A percentile compares a stretch with the other conserved stretches of the same genome.
These are phyloP conservation scores for Actias luna DNA, from an alignment of 2,888 invertebrate species.

Conservation along the genomic window DNA sequence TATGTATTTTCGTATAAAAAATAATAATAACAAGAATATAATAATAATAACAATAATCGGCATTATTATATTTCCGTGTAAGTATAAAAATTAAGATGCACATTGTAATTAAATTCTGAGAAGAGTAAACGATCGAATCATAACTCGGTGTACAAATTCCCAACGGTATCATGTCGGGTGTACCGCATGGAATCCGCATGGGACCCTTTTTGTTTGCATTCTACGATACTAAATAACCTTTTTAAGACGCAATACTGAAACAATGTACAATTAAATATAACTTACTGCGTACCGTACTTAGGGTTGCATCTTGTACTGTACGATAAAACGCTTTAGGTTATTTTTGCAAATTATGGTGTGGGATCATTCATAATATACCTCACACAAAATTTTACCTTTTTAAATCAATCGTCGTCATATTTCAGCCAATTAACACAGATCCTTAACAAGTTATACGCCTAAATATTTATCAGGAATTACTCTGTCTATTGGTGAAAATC, in stretches of 20 bases:
- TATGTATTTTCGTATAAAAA: too few species aligned
- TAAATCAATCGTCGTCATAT: too few species aligned
- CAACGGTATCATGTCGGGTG: slow-evolving; percentile 38
- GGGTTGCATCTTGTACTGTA: not conserved
- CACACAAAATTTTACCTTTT: too few species aligned
- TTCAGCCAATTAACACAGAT: too few species aligned
- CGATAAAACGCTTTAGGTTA: not conserved
- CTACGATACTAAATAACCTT: slow-evolving; percentile 28
- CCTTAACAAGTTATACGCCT: too few species aligned
- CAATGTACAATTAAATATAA: not conserved
- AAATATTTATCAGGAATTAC: too few species aligned
- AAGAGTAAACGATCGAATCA: slow-evolving; percentile 26
- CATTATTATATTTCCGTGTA: too few species aligned
- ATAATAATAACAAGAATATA: too few species aligned
- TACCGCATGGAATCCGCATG: slow-evolving; percentile 57
- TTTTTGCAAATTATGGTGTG: not conserved
- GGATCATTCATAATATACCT: too few species aligned
- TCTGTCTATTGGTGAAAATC: too few species aligned
- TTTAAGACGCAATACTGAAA: slow-evolving; percentile 26
- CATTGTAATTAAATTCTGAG: slow-evolving; percentile 23
- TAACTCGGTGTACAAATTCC: slow-evolving; percentile 24
- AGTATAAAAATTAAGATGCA: not conserved
- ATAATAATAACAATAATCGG: too few species aligned
- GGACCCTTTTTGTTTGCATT: slow-evolving; percentile 50
- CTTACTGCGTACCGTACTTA: not conserved